Percentiles rank a stretch among this genome's conserved stretches.
Conservation (phyloP, 2,888 invertebrate species). For the Anthrax anthrax region DNA sequence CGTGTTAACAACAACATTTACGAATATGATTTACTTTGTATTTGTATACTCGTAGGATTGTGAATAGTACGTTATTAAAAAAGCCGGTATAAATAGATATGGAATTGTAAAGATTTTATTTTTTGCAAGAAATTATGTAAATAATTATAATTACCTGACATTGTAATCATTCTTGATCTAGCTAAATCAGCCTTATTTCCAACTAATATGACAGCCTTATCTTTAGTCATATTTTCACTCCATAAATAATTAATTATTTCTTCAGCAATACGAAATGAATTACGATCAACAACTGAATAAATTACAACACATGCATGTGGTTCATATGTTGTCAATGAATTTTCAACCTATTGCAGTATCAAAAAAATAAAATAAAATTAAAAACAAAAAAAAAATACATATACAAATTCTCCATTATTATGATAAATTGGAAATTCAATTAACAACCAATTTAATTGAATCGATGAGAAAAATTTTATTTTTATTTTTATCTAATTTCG, state of each 20-base stretch:
- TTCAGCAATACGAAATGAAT: conserved; percentile 68
- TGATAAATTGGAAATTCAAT: too few relatives aligned
- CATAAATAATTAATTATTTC: conserved; percentile 78
- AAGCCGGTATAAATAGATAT: too few relatives aligned
- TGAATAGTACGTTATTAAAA: too few relatives aligned
- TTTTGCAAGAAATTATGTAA: too few relatives aligned
- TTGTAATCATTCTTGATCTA: conserved; percentile 65
- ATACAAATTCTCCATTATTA: too few relatives aligned
- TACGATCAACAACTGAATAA: conserved; percentile 75
- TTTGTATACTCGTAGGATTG: too few relatives aligned
- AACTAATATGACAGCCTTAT: conserved; percentile 77
- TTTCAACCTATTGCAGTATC: conserved; percentile 54
- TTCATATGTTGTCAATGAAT: conserved; percentile 76
- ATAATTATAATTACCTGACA: conserved; percentile 67
- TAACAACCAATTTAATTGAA: too few relatives aligned
- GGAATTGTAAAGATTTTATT: too few relatives aligned
- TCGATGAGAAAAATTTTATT: too few relatives aligned
- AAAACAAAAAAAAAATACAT: background rate
- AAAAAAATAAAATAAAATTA: background rate
- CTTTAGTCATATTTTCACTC: conserved; percentile 65
- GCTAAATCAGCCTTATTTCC: conserved; percentile 91
- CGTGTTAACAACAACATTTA: too few relatives aligned
- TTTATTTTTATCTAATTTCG: too few relatives aligned
- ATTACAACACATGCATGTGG: conserved; percentile 86
- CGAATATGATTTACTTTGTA: too few relatives aligned